phyloP scores from a whole-genome alignment of 2,888 invertebrate species.

The Brenthis ino region DNA sequence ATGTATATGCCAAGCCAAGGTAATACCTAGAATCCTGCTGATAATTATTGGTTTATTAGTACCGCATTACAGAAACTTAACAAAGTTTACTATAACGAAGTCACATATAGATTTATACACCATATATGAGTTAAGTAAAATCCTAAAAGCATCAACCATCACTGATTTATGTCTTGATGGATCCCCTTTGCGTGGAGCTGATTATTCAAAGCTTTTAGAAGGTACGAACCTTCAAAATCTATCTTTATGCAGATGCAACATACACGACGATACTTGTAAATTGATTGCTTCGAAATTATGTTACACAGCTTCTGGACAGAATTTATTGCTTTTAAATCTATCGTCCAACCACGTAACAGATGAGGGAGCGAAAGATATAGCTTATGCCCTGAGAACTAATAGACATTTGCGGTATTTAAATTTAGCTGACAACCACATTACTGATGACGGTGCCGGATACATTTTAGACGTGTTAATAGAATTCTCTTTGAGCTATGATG shows the following conservation, averaged over 20 bases:
- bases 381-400: constrained; percentile 57
- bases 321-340: constrained; percentile 56
- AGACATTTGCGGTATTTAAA: constrained; percentile 64
- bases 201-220: constrained; percentile 51
- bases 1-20: constrained; percentile 41
- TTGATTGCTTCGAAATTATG: constrained; percentile 50
- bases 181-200: constrained; percentile 46
- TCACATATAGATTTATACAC: constrained; percentile 46
- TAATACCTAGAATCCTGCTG: constrained; percentile 49
- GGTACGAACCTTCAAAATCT: constrained; percentile 46
- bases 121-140: constrained; percentile 54
- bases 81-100: background rate
- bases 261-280: constrained; percentile 52
- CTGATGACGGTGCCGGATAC: constrained; percentile 52
- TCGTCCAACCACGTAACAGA: constrained; percentile 65
- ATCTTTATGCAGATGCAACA: constrained; percentile 55
- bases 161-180: constrained; percentile 58
- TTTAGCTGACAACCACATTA: constrained; percentile 58
- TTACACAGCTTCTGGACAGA: constrained; percentile 47
- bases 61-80: constrained; percentile 46
- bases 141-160: constrained; percentile 49
- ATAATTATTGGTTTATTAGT: constrained; percentile 49
- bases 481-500: constrained; percentile 52
- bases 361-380: constrained; percentile 54
- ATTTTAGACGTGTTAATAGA: constrained; percentile 54